Conservation (phyloP, 2,113 vertebrate species). For the Eclectus roratus region DNA sequence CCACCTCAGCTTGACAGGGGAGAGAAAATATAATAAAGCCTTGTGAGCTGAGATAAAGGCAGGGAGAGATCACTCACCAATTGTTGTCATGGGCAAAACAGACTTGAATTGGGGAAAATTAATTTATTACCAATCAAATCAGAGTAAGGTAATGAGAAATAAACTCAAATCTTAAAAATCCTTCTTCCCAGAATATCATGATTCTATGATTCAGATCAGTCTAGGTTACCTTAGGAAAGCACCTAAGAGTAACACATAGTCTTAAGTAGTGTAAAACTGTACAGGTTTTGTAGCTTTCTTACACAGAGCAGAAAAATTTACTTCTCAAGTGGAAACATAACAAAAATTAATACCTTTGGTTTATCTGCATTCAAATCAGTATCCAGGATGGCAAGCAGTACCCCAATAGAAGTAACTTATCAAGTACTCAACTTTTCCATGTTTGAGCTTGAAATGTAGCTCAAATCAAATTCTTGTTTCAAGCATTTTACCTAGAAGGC, state of each 20-base stretch:
- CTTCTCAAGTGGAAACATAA: background rate
- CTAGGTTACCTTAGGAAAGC: background rate
- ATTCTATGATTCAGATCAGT: background rate
- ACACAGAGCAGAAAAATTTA: background rate
- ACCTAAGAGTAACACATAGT: background rate
- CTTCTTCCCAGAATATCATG: background rate
- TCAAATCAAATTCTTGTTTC: background rate
- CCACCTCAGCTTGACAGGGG: background rate
- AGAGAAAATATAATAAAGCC: background rate
- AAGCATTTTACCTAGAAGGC: background rate
- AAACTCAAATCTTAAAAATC: background rate
- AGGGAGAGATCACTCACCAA: background rate
- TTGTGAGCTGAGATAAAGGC: background rate
- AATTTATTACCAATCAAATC: background rate
- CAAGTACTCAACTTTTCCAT: background rate
- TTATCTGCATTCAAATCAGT: background rate
- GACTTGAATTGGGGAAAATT: background rate
- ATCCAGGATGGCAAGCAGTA: background rate
- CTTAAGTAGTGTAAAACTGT: background rate
- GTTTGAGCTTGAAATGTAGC: background rate
- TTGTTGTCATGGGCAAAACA: background rate
- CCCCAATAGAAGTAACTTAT: background rate
- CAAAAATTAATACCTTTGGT: background rate
- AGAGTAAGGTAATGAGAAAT: background rate
- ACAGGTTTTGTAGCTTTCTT: background rate